Percentiles rank a stretch among this genome's conserved stretches.
Evolutionary conservation across 2,888 invertebrate genomes (phyloP).

Genomic region (Corbicula japonica): DNA sequence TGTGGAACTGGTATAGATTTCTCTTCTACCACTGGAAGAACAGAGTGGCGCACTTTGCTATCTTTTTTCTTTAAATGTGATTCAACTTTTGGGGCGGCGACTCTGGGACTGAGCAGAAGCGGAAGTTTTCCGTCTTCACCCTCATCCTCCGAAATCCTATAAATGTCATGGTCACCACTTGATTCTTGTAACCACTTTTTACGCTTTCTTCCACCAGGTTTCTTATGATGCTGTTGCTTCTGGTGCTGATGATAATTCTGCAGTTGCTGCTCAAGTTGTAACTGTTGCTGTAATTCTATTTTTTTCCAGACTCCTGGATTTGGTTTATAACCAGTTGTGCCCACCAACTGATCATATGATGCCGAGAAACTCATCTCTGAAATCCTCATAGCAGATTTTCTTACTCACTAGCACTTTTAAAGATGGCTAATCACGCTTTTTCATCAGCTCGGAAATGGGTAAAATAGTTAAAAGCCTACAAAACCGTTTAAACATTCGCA

Average conservation of each 20-base stretch:
- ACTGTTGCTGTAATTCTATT: conserved; percentile 42
- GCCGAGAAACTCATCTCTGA: conserved; percentile 49
- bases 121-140: conserved; percentile 29
- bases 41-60: too few species aligned
- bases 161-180: conserved; percentile 47
- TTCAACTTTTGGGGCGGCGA: too few species aligned
- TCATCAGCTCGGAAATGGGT: too few species aligned
- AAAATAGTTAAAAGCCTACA: too few species aligned
- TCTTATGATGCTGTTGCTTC: conserved; percentile 21
- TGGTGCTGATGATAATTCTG: conserved; percentile 34
- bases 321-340: conserved; percentile 59
- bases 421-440: too few species aligned
- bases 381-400: too few species aligned
- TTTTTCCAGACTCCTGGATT: conserved; percentile 62
- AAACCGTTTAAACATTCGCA: too few species aligned
- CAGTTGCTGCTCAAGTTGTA: conserved; percentile 37
- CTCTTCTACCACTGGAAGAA: too few species aligned
- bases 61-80: too few species aligned
- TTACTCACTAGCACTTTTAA: too few species aligned
- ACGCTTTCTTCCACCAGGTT: conserved; percentile 29
- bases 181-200: conserved; percentile 52
- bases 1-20: too few species aligned
- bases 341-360: conserved; percentile 36
- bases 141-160: conserved; percentile 62
- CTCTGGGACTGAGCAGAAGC: too few species aligned